These are phyloP conservation scores for Himantopus leucocephalus DNA, from an alignment of 2,113 vertebrate species.

Conservation along the genomic window DNA sequence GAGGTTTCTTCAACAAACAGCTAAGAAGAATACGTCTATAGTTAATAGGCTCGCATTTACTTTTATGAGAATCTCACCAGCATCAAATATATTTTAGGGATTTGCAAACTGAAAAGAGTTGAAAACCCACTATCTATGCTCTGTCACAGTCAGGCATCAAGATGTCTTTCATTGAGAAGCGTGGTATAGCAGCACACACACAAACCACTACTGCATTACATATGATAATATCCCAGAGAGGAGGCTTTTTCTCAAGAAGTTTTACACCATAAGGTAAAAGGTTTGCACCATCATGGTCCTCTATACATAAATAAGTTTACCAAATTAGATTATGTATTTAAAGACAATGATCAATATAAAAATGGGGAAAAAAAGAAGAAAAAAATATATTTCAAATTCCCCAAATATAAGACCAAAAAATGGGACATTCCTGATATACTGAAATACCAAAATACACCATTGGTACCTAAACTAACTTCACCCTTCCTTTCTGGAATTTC, in stretches of 20 bases:
- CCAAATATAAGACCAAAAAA: background rate
- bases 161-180: background rate
- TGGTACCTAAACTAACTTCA: background rate
- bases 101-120: background rate
- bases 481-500: background rate
- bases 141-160: accelerated
- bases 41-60: background rate
- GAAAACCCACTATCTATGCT: background rate
- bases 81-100: background rate
- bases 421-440: background rate
- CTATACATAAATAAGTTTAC: background rate
- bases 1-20: background rate
- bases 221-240: background rate
- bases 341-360: background rate
- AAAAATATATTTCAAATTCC: background rate
- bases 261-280: background rate
- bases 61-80: background rate
- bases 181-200: background rate
- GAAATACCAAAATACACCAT: background rate
- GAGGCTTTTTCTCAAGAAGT: background rate
- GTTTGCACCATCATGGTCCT: background rate
- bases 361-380: background rate
- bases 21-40: background rate
- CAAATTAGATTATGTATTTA: background rate
- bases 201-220: background rate